Evolutionary conservation across 2,113 vertebrate species (phyloP).

Genomic region (Epinephelus moara): DNA sequence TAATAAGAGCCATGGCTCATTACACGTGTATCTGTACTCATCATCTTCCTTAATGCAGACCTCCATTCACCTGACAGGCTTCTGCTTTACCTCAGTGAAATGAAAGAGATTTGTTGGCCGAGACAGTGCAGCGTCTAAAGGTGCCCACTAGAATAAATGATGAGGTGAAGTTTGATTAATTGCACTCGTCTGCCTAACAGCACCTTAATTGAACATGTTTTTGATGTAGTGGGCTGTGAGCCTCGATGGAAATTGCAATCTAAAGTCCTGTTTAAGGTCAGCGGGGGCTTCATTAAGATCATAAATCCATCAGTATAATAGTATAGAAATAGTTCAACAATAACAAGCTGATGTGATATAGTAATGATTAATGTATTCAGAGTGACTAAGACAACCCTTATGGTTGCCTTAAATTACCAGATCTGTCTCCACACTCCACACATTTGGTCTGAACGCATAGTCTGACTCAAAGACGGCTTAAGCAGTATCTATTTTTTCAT

Average conservation of each 20-base stretch:
- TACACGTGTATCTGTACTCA: conserved; percentile 19
- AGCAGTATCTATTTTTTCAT: no score
- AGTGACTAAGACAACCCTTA: background rate
- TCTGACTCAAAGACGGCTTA: background rate
- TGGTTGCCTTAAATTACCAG: background rate
- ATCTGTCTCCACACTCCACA: background rate
- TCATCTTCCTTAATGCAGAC: conserved; percentile 33
- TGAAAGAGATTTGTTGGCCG: conserved; percentile 13
- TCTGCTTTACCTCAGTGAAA: conserved; percentile 40
- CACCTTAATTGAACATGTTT: conserved; percentile 40
- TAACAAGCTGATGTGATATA: background rate
- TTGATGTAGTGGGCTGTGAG: conserved; percentile 34
- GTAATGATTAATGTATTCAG: background rate
- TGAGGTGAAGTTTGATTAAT: conserved; percentile 57
- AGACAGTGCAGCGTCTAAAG: background rate
- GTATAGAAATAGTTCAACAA: no score
- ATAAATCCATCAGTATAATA: conserved; percentile 1
- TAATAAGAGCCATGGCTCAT: conserved; percentile 35
- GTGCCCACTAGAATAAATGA: conserved; percentile 19
- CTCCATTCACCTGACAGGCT: conserved; percentile 15
- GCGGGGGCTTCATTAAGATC: background rate
- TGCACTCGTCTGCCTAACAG: conserved; percentile 24
- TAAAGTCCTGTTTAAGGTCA: conserved; percentile 24
- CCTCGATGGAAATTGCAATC: conserved; percentile 22
- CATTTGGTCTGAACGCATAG: background rate